phyloP scores from a whole-genome alignment of 2,888 invertebrate species.

The Sinopyrophorus schimmeli region DNA sequence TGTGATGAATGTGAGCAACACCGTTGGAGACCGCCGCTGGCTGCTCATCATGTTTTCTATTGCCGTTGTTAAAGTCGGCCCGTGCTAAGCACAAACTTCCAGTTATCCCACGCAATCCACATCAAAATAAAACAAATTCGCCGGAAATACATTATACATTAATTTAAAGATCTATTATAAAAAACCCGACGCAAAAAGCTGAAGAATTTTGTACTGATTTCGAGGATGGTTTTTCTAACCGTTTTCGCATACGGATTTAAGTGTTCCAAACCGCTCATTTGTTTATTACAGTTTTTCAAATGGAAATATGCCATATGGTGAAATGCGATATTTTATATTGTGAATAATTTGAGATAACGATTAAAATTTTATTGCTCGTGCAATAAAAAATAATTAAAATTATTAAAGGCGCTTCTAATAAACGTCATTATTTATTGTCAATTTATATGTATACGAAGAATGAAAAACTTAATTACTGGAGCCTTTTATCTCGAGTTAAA shows the following conservation, averaged over 20 bases:
- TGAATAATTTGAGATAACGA: conserved; percentile 34
- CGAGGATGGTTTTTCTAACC: no score
- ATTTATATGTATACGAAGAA: no score
- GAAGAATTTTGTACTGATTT: conserved; percentile 22
- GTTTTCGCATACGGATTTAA: no score
- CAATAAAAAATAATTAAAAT: no score
- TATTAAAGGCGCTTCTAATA: no score
- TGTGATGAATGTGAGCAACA: conserved; percentile 38
- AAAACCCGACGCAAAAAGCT: conserved; percentile 28
- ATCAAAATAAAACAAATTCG: conserved; percentile 47
- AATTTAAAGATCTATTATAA: conserved; percentile 30
- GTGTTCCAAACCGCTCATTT: no score
- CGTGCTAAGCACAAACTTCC: conserved; percentile 47
- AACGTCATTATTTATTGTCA: conserved; percentile 34
- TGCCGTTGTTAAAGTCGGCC: conserved; percentile 39
- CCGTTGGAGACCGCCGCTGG: conserved; percentile 39
- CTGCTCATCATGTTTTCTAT: conserved; percentile 34
- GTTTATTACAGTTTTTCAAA: no score
- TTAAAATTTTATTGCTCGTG: no score
- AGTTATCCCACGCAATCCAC: conserved; percentile 46
- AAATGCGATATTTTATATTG: conserved; percentile 18
- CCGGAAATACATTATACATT: conserved; percentile 45
- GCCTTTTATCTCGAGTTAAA: no score
- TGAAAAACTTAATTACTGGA: no score
- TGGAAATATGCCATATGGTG: conserved; percentile 35